These are phyloP conservation scores for Rhynchophorus ferrugineus DNA, from an alignment of 1,140 invertebrate species.

Conservation along the genomic window DNA sequence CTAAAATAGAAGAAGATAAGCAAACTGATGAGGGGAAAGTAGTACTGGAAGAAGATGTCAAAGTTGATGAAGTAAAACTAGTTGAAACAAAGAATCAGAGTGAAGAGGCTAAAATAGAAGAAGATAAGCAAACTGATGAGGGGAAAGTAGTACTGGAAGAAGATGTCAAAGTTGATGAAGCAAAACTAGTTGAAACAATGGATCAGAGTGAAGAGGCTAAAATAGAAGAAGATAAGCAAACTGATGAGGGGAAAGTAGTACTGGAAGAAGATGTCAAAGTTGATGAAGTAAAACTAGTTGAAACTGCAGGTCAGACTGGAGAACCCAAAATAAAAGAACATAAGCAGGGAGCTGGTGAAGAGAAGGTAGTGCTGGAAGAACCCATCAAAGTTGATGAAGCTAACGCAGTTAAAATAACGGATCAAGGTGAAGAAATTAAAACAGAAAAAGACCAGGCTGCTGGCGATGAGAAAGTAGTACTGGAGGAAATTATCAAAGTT, in stretches of 20 bases:
- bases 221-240: neutral
- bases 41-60: neutral
- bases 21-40: neutral
- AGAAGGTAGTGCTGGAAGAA: too few species aligned
- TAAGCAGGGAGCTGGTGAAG: too few species aligned
- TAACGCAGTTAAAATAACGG: too few species aligned
- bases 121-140: neutral
- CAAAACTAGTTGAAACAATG: neutral
- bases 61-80: too few species aligned
- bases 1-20: conserved; percentile 2
- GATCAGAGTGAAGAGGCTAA: neutral
- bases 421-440: neutral
- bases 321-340: too few species aligned
- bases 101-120: neutral
- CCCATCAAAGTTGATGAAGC: too few species aligned
- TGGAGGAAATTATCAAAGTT: too few species aligned
- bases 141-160: neutral
- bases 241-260: neutral
- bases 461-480: too few species aligned
- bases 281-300: neutral
- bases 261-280: neutral
- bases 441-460: too few species aligned
- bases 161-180: neutral
- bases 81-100: too few species aligned
- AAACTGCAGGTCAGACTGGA: too few species aligned